A percentile compares a stretch with the other conserved stretches of the same genome.
These are phyloP conservation scores for Escarpia spicata DNA, from an alignment of 2,888 invertebrate species.

Conservation along the genomic window DNA sequence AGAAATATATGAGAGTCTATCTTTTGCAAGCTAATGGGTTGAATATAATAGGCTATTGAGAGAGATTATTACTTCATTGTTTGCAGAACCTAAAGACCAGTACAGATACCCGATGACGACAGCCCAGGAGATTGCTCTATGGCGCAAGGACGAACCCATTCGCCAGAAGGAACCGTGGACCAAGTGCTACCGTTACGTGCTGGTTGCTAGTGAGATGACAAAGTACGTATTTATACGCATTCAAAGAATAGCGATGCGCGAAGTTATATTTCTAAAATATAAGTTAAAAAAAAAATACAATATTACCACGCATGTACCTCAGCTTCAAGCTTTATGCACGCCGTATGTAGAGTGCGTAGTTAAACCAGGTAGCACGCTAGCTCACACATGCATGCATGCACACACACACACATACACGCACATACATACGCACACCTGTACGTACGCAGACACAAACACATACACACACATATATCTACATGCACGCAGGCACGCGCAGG, in stretches of 20 bases:
- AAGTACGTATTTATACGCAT: conserved; percentile 47
- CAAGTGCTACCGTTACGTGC: conserved; percentile 54
- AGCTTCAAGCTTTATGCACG: neutral
- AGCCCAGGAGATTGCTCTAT: conserved; percentile 55
- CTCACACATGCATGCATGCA: neutral
- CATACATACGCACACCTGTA: neutral
- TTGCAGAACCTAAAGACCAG: conserved; percentile 54
- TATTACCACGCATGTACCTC: neutral
- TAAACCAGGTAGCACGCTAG: neutral
- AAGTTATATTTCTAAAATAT: too few relatives aligned
- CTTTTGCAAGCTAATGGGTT: neutral
- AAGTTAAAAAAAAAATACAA: neutral
- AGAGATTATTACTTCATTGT: neutral
- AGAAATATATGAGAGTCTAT: too few relatives aligned
- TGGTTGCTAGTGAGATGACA: conserved; percentile 63
- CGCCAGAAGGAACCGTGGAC: conserved; percentile 58
- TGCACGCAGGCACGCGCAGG: too few relatives aligned
- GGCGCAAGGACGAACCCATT: conserved; percentile 57
- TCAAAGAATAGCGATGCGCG: neutral
- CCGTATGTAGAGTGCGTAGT: neutral
- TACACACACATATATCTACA: too few relatives aligned
- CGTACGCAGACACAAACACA: too few relatives aligned
- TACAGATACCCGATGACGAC: conserved; percentile 56
- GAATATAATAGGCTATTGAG: neutral
- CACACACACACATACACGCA: neutral